phyloP scores from a whole-genome alignment of 2,888 invertebrate species.

The Chirona hameri region DNA sequence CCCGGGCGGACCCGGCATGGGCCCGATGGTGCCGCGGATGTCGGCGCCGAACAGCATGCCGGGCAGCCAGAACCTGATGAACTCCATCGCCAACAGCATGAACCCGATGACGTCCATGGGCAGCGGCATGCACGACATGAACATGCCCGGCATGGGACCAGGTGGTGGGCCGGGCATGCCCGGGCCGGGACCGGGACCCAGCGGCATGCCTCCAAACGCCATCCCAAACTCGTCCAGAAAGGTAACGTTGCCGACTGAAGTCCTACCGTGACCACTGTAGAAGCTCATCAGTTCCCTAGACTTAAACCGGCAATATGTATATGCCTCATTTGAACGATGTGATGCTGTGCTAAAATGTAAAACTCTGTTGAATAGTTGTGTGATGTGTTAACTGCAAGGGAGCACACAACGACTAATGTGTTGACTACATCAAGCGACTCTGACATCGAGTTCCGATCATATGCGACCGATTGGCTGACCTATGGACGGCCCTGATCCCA shows the following conservation, averaged over 20 bases:
- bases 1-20: slow-evolving; percentile 37
- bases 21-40: slow-evolving; percentile 33
- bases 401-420: no score
- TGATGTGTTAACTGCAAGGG: no score
- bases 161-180: slow-evolving; percentile 39
- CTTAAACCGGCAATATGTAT: no score
- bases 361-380: no score
- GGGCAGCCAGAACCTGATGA: slow-evolving; percentile 38
- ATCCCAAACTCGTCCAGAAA: slow-evolving; percentile 89
- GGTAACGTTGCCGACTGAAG: slow-evolving; percentile 50
- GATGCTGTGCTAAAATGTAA: no score
- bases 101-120: slow-evolving; percentile 58
- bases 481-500: no score
- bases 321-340: no score
- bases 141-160: slow-evolving; percentile 38
- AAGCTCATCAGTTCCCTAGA: no score
- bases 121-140: slow-evolving; percentile 52
- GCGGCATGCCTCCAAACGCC: slow-evolving; percentile 52
- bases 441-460: no score
- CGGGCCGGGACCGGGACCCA: slow-evolving; percentile 36
- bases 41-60: slow-evolving; percentile 36
- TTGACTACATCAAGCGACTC: no score
- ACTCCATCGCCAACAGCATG: slow-evolving; percentile 50
- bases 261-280: no score
- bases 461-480: no score